Evolutionary conservation across 1,140 invertebrate genomes (phyloP).

Genomic region (Melipona quadrifasciata): DNA sequence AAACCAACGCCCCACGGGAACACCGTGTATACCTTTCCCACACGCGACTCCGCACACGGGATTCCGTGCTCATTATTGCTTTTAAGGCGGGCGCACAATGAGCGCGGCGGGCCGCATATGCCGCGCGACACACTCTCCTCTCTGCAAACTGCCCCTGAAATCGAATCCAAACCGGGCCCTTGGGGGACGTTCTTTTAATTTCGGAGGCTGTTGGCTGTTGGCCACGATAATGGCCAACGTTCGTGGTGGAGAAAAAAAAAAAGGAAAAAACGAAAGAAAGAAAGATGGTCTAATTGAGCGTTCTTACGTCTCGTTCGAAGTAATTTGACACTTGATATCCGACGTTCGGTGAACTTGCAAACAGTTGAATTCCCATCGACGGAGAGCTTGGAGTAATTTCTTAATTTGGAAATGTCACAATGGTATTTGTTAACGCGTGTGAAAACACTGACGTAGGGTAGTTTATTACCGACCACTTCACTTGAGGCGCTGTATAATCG

Average conservation of each 20-base stretch:
- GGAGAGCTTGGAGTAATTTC: too few relatives aligned
- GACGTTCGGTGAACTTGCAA: background rate
- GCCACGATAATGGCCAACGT: conserved; percentile 36
- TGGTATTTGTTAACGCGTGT: too few relatives aligned
- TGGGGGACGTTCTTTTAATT: conserved; percentile 60
- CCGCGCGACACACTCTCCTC: conserved; percentile 42
- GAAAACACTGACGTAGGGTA: too few relatives aligned
- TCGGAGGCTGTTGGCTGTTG: conserved; percentile 44
- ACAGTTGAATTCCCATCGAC: too few relatives aligned
- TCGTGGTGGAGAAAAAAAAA: background rate
- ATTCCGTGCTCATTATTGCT: conserved; percentile 70
- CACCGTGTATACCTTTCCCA: conserved; percentile 71
- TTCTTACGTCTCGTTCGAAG: background rate
- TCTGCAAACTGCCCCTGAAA: conserved; percentile 63
- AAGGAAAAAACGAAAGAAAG: background rate
- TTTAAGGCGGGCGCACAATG: conserved; percentile 58
- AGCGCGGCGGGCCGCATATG: conserved; percentile 59
- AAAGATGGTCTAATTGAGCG: conserved; percentile 18
- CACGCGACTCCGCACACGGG: conserved; percentile 53
- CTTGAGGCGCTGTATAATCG: too few relatives aligned
- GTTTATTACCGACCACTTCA: too few relatives aligned
- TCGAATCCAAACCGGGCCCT: conserved; percentile 67
- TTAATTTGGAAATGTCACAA: too few relatives aligned
- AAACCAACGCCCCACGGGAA: conserved; percentile 55
- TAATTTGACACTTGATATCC: conserved; percentile 11